Percentiles rank a stretch among this genome's conserved stretches.
These are phyloP conservation scores for Drosophila tripunctata DNA, from an alignment of 2,888 invertebrate species.

Conservation along the genomic window DNA sequence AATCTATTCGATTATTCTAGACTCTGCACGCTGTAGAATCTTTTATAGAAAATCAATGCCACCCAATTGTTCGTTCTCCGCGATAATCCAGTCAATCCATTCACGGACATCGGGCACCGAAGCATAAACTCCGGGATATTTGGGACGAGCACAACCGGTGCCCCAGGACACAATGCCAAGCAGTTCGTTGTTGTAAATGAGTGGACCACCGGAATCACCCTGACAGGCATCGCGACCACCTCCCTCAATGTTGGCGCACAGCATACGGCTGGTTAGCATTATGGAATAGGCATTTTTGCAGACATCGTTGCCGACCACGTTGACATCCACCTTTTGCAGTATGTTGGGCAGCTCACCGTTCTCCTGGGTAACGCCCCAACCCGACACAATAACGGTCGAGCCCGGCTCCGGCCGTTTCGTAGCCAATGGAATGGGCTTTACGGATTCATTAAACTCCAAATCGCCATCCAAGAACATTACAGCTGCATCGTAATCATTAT, in stretches of 20 bases:
- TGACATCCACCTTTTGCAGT: conserved; percentile 70
- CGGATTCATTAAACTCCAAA: conserved; percentile 74
- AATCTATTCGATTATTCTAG: not conserved
- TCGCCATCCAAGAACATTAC: conserved; percentile 86
- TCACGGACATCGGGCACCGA: conserved; percentile 59
- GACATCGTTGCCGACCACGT: conserved; percentile 57
- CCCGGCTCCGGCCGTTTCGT: conserved; percentile 79
- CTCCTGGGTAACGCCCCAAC: conserved; percentile 75
- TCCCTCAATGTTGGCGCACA: conserved; percentile 72
- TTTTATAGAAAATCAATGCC: conserved; percentile 56
- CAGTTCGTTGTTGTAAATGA: conserved; percentile 60
- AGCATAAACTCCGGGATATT: conserved; percentile 76
- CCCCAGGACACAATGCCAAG: conserved; percentile 83
- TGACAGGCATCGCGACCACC: conserved; percentile 81
- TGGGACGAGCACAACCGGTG: conserved; percentile 65
- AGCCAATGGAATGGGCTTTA: conserved; percentile 87
- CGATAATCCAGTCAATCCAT: conserved; percentile 58
- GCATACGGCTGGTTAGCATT: conserved; percentile 70
- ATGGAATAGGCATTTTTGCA: conserved; percentile 66
- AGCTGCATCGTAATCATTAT: conserved; percentile 86
- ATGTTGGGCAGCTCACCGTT: conserved; percentile 40
- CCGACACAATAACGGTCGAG: conserved; percentile 62
- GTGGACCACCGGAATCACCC: conserved; percentile 82
- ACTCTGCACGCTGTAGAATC: not conserved
- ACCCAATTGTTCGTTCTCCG: conserved; percentile 36